Evolutionary conservation across 1,140 invertebrate genomes (phyloP), one percentile per base, ranked within the genome.

Genomic region (Drosophila baimaii): DNA sequence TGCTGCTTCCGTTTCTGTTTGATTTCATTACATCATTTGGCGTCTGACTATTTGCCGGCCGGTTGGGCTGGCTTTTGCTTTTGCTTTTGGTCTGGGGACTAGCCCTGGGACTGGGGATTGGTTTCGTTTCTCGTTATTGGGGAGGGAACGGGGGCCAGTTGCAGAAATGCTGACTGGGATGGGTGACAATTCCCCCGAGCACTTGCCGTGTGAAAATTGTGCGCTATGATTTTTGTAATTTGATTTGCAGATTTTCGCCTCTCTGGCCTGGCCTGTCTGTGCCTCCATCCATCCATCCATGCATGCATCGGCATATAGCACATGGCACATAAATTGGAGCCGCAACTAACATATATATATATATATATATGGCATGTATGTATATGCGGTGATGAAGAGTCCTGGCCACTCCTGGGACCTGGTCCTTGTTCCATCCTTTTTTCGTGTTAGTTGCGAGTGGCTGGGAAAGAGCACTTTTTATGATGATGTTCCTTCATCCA

Each of bases 151-250:
- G 17, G 27, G 27, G 41, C 25, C 27, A 5, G 49, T 31, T 15
- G 27, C 8, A n/a, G 19, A 17, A 49, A 17, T 49, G n/a, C 47
- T 49, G 47, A 31, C 31, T 25, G 61, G 23, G 25, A 13, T 57
- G 51, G 23, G 58, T 47, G 75, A 55, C 63, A 64, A 62, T 73
- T 84, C 80, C 83, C 84, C 25, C 47, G 68, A 64, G 84, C 52
- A 89, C 76, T 73, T 70, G 71, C 84, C 79, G 83, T 88, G 84
- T 83, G 83, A 88, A 88, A 88, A 88, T 88, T 88, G 59, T 79
- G 77, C 84, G 84, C 80, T 79, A 88, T 88, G 83, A 88, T 88
- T 89, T 88, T 88, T 88, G 84, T 88, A 88, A 88, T 88, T 88
- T 88, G 83, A 88, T 88, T 88, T 88, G 83, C 83, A 89, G 84